phyloP scores from a whole-genome alignment of 2,113 vertebrate species.

The Daboia siamensis region DNA sequence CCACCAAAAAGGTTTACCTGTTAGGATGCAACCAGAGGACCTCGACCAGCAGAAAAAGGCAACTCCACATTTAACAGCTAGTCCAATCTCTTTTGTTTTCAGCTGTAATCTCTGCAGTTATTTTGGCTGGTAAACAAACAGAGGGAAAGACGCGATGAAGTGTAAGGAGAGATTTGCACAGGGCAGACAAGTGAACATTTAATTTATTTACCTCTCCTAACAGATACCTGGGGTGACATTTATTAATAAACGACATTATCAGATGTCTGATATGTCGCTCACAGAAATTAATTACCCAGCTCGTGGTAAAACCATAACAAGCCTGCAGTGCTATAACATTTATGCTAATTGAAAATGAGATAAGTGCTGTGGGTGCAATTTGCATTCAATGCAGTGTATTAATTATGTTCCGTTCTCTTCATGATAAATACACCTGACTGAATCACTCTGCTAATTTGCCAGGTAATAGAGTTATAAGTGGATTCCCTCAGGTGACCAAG shows the following conservation, averaged over 20 bases:
- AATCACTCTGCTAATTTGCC: slow-evolving; percentile 79
- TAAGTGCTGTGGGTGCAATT: slow-evolving; percentile 87
- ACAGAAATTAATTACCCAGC: slow-evolving; percentile 84
- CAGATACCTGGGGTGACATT: slow-evolving; percentile 81
- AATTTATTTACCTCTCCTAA: slow-evolving; percentile 80
- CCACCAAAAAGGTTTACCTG: not conserved
- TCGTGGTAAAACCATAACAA: slow-evolving; percentile 80
- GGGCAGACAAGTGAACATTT: slow-evolving; percentile 75
- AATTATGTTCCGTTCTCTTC: slow-evolving; percentile 81
- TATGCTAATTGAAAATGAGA: slow-evolving; percentile 86
- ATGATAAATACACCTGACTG: slow-evolving; percentile 83
- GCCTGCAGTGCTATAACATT: slow-evolving; percentile 77
- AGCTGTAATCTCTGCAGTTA: slow-evolving; percentile 61
- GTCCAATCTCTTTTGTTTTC: slow-evolving; percentile 66
- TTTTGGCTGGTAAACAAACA: slow-evolving; percentile 70
- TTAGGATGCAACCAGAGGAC: not conserved
- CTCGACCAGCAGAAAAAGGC: not conserved
- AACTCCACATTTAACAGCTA: slow-evolving; percentile 15
- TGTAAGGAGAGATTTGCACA: slow-evolving; percentile 76
- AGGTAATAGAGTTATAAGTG: slow-evolving; percentile 77
- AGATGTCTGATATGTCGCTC: slow-evolving; percentile 80
- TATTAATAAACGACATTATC: slow-evolving; percentile 83
- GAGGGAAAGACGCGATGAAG: slow-evolving; percentile 70
- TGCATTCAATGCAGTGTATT: slow-evolving; percentile 83
- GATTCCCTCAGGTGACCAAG: slow-evolving; percentile 76